A percentile compares a stretch with the other conserved stretches of the same genome.
phyloP scores from a whole-genome alignment of 2,113 vertebrate genomes.

The Plestiodon gilberti region DNA sequence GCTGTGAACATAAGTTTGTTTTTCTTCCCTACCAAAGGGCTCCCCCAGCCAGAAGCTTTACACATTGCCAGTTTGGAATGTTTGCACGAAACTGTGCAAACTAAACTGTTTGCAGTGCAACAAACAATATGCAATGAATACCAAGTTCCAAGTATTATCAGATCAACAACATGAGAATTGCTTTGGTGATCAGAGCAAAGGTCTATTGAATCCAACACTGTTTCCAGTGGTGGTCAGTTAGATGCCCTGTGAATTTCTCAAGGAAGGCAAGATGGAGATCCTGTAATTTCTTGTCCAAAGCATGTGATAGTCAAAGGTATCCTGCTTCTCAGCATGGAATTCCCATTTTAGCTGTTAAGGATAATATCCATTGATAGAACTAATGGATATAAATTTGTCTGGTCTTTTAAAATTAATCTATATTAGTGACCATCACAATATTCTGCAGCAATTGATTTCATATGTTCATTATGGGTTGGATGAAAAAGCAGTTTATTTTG shows the following conservation, averaged over 20 bases:
- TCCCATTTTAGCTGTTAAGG: background rate
- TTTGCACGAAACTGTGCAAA: background rate
- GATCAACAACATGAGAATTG: background rate
- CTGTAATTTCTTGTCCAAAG: background rate
- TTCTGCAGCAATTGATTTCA: background rate
- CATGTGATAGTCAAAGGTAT: background rate
- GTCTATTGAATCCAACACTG: background rate
- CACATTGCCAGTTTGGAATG: background rate
- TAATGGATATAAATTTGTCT: background rate
- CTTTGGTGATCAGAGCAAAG: background rate
- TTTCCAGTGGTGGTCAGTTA: background rate
- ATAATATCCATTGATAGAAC: background rate
- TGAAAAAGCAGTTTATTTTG: background rate
- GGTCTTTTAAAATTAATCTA: background rate
- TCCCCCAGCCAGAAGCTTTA: background rate
- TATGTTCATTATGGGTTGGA: background rate
- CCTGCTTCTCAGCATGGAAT: background rate
- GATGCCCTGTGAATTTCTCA: background rate
- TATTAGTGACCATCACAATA: background rate
- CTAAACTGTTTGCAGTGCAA: background rate
- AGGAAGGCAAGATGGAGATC: background rate
- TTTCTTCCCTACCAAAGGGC: background rate
- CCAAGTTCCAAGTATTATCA: background rate
- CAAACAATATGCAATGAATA: background rate
- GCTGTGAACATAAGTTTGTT: background rate